Evolutionary conservation across 37 sponge, comb jelly and placozoan species (phyloP).

Genomic region (Crambe crambe): DNA sequence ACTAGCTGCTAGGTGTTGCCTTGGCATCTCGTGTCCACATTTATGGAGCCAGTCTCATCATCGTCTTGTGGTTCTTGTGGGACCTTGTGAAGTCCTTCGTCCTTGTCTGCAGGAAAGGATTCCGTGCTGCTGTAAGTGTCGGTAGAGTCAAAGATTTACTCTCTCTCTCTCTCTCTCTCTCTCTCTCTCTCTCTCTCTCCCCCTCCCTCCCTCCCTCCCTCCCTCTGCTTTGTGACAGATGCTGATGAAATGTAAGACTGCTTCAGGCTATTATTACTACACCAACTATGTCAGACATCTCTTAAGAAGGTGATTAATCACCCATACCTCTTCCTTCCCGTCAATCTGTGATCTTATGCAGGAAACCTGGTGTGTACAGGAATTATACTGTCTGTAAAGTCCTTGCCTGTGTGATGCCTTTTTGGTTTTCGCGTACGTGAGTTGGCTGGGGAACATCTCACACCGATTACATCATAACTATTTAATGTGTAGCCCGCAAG

Average conservation of each 20-base stretch:
- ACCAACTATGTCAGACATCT: conserved; percentile 5
- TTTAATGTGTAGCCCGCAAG: not conserved
- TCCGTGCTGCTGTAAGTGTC: not conserved
- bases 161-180: too few relatives aligned
- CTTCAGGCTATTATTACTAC: not conserved
- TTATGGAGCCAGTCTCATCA: conserved; percentile 2
- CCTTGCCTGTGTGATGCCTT: not conserved
- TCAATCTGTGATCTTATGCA: not conserved
- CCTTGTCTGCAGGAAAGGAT: not conserved
- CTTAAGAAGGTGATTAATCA: not conserved
- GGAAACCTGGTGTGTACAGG: not conserved
- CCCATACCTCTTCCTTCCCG: not conserved
- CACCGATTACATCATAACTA: not conserved
- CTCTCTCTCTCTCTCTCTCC: too few relatives aligned
- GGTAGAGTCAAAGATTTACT: not conserved
- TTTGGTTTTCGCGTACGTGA: not conserved
- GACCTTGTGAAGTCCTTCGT: not conserved
- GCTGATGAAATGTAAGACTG: not conserved
- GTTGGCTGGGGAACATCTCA: not conserved
- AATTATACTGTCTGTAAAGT: not conserved
- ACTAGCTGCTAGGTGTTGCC: not conserved
- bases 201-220: too few relatives aligned
- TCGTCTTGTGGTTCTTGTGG: not conserved
- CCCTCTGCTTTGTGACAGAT: not conserved
- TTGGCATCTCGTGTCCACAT: not conserved